These are phyloP conservation scores for Drosophila hawaiiensis DNA, from an alignment of 2,888 invertebrate species.

Conservation along the genomic window DNA sequence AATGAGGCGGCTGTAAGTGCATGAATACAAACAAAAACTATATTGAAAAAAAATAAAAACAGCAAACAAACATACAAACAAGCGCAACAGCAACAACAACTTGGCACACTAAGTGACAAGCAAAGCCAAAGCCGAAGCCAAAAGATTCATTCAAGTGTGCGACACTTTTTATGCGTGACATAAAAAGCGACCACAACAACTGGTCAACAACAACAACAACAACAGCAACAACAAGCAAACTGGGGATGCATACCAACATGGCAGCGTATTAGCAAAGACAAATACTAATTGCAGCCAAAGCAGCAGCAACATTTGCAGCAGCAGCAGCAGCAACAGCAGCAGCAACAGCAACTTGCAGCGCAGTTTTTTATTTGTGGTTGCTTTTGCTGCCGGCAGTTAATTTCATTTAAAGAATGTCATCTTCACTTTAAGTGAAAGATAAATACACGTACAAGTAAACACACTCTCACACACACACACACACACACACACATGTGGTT, in stretches of 20 bases:
- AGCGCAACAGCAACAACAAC: constrained; percentile 52
- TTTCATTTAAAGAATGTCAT: constrained; percentile 85
- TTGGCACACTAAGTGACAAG: constrained; percentile 43
- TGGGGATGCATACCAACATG: constrained; percentile 77
- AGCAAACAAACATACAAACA: constrained; percentile 66
- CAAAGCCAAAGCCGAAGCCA: constrained; percentile 29
- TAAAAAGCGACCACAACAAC: constrained; percentile 51
- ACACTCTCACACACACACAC: constrained; percentile 25
- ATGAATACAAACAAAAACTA: constrained; percentile 29
- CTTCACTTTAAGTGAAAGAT: constrained; percentile 85
- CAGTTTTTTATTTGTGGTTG: constrained; percentile 42
- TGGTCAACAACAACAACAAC: constrained; percentile 44
- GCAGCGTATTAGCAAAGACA: constrained; percentile 82
- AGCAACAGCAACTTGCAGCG: constrained; percentile 41
- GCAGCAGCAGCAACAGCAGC: not conserved
- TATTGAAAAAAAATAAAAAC: not conserved
- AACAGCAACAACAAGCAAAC: constrained; percentile 52
- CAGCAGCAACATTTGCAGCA: constrained; percentile 56
- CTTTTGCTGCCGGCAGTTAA: constrained; percentile 77
- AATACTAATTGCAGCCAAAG: constrained; percentile 82
- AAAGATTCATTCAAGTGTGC: constrained; percentile 76
- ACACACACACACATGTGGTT: constrained; percentile 2
- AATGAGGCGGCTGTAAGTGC: constrained; percentile 57
- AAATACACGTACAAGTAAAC: constrained; percentile 63
- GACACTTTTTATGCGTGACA: constrained; percentile 77